Base-by-base conservation (phyloP, 2,888 invertebrate genomes). In the Cheilosia scutellata region DNA sequence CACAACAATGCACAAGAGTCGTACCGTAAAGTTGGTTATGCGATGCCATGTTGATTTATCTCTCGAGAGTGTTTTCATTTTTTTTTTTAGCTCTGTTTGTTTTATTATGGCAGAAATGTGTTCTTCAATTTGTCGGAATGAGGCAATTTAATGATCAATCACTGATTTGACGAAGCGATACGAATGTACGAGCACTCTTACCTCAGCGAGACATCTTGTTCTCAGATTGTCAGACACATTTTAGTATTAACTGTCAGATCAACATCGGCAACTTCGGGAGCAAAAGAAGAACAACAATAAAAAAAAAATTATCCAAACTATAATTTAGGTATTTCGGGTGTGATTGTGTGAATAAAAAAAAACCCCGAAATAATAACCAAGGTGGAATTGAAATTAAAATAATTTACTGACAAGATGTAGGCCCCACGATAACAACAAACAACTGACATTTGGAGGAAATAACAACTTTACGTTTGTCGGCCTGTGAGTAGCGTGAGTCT, bases 121-220 rank as follows among this genome's bases (percentile, higher is more conserved):
- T 86, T 86, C 82, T 77, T 58, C 86, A 87, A 87, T 87, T 87
- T 87, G 87, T 87, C 87, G 75, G 66, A 82, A 78, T 82, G 77
- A 65, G 82, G 78, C 78, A 82, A 82, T 82, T 87, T 82, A 82
- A 87, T 78, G 87, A 87, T 87, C 86, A 78, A 87, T 87, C 87
- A 87, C 77, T 86, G 76, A 65, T 80, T 77, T 72, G 87, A 75
- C 68, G 72, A 77, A 72, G 76, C 76, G 82, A 86, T 82, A 65
- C 49, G 42, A 60, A 31, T 31, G 6, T 33, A 20, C 33, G 6
- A 33, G 33, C 33, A 33, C 5, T 13, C 42, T 11, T n/a, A 58
- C 51, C 49, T 51, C 68, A 16, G 55, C 75, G 66, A 74, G 80
- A 68, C 74, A 62, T 75, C 75, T 58, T 80, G 68, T 75, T 82